Evolutionary conservation across 92 coral and sea anemone genomes (phyloP).

Genomic region (Pocillopora grandis): DNA sequence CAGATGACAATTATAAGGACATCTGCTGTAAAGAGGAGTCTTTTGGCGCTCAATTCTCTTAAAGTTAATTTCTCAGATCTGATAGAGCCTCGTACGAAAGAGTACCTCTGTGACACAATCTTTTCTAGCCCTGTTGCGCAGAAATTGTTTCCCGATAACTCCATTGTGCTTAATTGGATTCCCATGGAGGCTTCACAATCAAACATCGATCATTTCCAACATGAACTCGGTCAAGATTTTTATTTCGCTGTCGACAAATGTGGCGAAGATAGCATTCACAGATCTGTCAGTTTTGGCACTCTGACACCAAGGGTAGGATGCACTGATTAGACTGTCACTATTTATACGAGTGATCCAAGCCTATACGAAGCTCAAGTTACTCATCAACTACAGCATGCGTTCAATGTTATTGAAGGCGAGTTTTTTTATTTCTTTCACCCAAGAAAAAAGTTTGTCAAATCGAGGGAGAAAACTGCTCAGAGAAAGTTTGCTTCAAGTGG

Average conservation of each 20-base stretch:
- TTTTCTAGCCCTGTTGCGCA: no score
- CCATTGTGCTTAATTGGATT: conserved; percentile 69
- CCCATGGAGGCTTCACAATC: conserved; percentile 71
- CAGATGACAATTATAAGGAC: conserved; percentile 25
- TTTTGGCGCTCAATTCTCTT: conserved; percentile 28
- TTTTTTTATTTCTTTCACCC: conserved; percentile 32
- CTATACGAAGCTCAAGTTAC: conserved; percentile 68
- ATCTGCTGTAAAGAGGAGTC: conserved; percentile 33
- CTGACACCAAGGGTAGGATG: conserved; percentile 67
- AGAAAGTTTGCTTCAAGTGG: no score
- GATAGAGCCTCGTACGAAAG: conserved; percentile 15
- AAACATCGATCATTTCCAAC: conserved; percentile 65
- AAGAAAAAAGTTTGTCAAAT: conserved; percentile 39
- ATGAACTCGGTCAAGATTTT: conserved; percentile 57
- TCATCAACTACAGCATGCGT: background rate
- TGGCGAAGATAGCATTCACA: no score
- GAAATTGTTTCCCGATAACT: conserved; percentile 57
- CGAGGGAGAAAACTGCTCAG: conserved; percentile 49
- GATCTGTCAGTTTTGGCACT: conserved; percentile 74
- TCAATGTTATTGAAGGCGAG: conserved; percentile 49
- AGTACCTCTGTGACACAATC: no score
- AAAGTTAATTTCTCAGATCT: conserved; percentile 42
- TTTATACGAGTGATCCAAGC: conserved; percentile 72
- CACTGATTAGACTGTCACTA: conserved; percentile 32
- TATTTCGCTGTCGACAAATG: conserved; percentile 31